phyloP scores from a whole-genome alignment of 2,113 vertebrate genomes.

The Cariama cristata region DNA sequence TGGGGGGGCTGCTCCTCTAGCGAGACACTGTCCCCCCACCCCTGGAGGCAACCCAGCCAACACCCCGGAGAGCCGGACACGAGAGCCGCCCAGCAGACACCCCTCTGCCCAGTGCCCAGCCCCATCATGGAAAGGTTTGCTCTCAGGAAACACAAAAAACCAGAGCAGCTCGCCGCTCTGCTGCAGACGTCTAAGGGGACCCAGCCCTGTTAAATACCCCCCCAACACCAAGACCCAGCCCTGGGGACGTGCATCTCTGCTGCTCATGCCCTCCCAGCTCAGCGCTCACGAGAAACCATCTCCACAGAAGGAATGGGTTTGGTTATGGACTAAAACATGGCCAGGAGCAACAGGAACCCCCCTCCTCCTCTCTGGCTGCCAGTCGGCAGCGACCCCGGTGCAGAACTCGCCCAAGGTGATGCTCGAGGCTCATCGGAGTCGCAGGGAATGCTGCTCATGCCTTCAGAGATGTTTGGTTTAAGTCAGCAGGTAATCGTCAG shows the following conservation, averaged over 20 bases:
- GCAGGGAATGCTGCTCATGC: fast-evolving
- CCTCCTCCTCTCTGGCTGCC: background rate
- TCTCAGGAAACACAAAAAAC: fast-evolving
- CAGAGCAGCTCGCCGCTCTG: background rate
- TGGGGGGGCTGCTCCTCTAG: background rate
- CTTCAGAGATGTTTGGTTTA: background rate
- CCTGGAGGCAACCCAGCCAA: background rate
- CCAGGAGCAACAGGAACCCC: background rate
- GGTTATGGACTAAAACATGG: background rate
- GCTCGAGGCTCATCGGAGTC: background rate
- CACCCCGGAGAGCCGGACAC: fast-evolving
- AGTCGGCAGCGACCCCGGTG: fast-evolving
- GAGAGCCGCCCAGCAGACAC: background rate
- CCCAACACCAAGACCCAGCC: background rate
- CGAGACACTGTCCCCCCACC: background rate
- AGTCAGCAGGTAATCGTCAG: background rate
- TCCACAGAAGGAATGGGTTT: background rate
- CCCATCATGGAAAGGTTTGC: background rate
- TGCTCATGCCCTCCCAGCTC: background rate
- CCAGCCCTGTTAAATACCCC: background rate
- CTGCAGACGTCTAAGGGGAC: background rate
- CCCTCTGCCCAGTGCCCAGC: background rate
- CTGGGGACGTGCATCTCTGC: fast-evolving
- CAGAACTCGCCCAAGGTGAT: fast-evolving
- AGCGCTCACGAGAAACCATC: background rate